Percentiles rank a stretch among this genome's conserved stretches.
phyloP scores from a whole-genome alignment of 2,113 vertebrate species.

The Oxyruncus cristatus region DNA sequence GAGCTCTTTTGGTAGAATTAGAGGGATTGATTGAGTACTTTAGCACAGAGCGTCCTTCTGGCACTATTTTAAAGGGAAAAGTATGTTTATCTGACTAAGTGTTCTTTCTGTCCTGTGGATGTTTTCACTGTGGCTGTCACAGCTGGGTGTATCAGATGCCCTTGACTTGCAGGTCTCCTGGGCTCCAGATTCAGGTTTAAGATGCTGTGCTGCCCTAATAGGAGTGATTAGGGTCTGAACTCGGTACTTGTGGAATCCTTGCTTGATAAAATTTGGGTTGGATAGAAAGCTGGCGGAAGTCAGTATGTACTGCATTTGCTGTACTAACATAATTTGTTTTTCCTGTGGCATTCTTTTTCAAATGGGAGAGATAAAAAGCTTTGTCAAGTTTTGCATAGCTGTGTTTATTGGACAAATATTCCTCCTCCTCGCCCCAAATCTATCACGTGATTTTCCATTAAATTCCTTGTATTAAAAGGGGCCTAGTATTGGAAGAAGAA shows the following conservation, averaged over 20 bases:
- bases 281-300: background rate
- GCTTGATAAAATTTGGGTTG: background rate
- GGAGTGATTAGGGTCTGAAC: background rate
- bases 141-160: background rate
- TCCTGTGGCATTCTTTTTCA: background rate
- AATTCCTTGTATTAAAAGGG: background rate
- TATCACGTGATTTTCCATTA: background rate
- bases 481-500: background rate
- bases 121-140: background rate
- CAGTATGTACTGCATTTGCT: background rate
- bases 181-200: background rate
- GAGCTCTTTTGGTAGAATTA: background rate
- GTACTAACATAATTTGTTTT: background rate
- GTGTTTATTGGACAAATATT: background rate
- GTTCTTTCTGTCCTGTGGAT: background rate
- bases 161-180: background rate
- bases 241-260: background rate
- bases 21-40: background rate
- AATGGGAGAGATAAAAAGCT: background rate
- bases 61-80: background rate
- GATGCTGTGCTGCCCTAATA: background rate
- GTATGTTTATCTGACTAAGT: background rate
- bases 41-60: background rate
- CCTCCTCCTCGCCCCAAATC: background rate
- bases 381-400: background rate